Conservation (phyloP, 2,113 vertebrate genomes). For the Bubo blakistoni region DNA sequence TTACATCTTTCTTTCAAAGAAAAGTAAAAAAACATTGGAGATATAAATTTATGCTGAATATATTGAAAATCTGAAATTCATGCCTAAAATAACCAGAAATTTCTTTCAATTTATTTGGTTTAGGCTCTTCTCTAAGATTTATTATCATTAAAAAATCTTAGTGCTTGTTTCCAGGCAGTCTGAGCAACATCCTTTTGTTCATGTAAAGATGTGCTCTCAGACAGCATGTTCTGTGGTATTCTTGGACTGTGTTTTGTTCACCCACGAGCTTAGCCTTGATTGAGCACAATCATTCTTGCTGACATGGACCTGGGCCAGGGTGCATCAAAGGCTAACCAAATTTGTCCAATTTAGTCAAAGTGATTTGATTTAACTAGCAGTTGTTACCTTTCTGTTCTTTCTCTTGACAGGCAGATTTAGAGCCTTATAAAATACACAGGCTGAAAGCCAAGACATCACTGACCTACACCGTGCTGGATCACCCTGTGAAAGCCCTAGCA, state of each 20-base stretch:
- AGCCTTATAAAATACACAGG: constrained; percentile 40
- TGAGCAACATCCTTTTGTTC: neutral
- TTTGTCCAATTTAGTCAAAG: constrained; percentile 61
- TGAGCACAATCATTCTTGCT: constrained; percentile 60
- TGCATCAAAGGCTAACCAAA: constrained; percentile 57
- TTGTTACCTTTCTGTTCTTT: constrained; percentile 65
- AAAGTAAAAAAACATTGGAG: neutral
- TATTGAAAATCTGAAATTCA: neutral
- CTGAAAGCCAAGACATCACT: constrained; percentile 8
- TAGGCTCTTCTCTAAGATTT: neutral
- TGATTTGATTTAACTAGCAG: constrained; percentile 70
- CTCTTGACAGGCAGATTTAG: constrained; percentile 63
- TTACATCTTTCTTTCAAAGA: neutral
- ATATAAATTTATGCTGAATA: neutral
- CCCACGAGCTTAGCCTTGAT: constrained; percentile 16
- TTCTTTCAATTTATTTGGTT: neutral
- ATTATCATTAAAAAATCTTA: neutral
- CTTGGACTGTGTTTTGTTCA: constrained; percentile 48
- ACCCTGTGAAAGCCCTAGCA: neutral
- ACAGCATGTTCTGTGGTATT: constrained; percentile 4
- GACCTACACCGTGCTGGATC: neutral
- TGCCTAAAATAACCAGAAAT: neutral
- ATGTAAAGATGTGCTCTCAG: neutral
- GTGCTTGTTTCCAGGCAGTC: neutral
- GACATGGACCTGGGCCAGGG: constrained; percentile 6